Percentiles rank a stretch among this genome's conserved stretches.
Conservation (phyloP, 2,888 invertebrate species). For the Parasteatoda lunata region DNA sequence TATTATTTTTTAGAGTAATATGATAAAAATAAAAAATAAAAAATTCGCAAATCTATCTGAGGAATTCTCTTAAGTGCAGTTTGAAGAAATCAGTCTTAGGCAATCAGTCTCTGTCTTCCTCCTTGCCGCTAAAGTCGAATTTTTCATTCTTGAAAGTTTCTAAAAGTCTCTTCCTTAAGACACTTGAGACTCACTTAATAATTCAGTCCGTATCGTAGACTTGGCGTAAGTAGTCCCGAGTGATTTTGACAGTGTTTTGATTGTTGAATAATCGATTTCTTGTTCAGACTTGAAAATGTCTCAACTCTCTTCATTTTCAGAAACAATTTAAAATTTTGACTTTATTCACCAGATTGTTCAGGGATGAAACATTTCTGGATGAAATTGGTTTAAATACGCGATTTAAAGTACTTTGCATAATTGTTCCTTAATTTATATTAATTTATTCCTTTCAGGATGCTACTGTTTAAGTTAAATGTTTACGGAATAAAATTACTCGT, state of each 20-base stretch:
- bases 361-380: background rate
- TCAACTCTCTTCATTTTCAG: background rate
- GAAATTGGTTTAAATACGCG: background rate
- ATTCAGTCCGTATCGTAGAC: constrained; percentile 14
- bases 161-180: background rate
- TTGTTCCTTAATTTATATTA: too few species aligned
- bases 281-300: background rate
- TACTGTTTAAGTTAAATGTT: too few species aligned
- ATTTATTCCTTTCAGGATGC: too few species aligned
- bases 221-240: constrained; percentile 24
- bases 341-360: background rate
- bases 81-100: background rate
- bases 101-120: constrained; percentile 5
- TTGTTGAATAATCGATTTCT: constrained; percentile 38
- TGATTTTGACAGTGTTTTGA: constrained; percentile 16
- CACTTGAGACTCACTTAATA: constrained; percentile 13
- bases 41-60: too few species aligned
- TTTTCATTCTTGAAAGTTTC: background rate
- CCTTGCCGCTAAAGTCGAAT: background rate
- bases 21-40: too few species aligned
- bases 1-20: too few species aligned
- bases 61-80: too few species aligned
- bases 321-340: background rate
- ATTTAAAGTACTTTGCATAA: too few species aligned
- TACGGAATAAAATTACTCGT: too few species aligned